Evolutionary conservation across 2,888 invertebrate genomes (phyloP).

Genomic region (Cyaniris semiargus): DNA sequence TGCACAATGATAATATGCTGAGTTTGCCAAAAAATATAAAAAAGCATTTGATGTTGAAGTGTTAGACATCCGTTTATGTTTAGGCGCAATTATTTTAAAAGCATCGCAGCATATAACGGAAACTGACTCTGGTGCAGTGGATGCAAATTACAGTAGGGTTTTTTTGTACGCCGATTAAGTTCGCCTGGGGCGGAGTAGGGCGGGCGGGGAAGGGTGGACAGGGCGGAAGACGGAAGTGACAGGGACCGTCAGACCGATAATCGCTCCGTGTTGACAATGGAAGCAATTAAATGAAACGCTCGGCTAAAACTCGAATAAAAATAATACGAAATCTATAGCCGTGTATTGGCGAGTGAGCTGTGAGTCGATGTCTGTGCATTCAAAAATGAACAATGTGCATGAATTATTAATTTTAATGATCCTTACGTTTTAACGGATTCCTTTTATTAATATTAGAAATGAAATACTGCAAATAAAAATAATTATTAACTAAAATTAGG

Average conservation of each 20-base stretch:
- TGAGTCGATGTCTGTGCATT: neutral
- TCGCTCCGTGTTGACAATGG: conserved; percentile 47
- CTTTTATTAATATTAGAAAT: neutral
- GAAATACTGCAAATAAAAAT: neutral
- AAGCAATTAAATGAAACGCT: conserved; percentile 43
- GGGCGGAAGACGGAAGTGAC: conserved; percentile 44
- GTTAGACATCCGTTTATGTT: conserved; percentile 20
- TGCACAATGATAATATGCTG: neutral
- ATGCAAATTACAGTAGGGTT: conserved; percentile 48
- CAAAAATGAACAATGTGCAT: neutral
- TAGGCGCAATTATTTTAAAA: conserved; percentile 34
- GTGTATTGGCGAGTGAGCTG: neutral
- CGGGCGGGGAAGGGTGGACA: conserved; percentile 38
- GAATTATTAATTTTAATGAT: neutral
- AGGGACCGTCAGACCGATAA: conserved; percentile 46
- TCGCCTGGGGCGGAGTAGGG: conserved; percentile 39
- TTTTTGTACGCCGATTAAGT: conserved; percentile 48
- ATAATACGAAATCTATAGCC: neutral
- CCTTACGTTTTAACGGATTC: neutral
- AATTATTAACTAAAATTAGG: neutral
- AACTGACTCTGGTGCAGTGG: conserved; percentile 46
- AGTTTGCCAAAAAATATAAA: conserved; percentile 1
- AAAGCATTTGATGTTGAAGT: conserved; percentile 3
- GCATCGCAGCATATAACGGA: conserved; percentile 39
- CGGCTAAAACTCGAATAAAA: conserved; percentile 18